phyloP scores from a whole-genome alignment of 2,113 vertebrate genomes.

The Xiphophorus hellerii region DNA sequence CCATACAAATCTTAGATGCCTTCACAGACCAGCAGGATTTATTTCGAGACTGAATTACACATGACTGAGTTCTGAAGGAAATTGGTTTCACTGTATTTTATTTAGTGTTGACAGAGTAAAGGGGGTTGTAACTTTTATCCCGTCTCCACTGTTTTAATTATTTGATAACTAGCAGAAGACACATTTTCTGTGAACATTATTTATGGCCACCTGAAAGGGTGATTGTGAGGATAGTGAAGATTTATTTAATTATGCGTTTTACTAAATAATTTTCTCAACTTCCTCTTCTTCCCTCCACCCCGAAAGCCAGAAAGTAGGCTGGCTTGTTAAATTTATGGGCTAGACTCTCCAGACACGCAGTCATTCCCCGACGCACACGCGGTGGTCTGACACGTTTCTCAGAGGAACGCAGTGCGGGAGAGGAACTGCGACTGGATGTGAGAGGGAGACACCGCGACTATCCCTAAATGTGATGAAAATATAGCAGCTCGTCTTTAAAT shows the following conservation, averaged over 20 bases:
- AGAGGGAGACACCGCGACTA: constrained; percentile 45
- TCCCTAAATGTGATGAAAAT: constrained; percentile 67
- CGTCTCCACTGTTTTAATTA: no score
- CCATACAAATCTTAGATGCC: neutral
- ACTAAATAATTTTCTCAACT: neutral
- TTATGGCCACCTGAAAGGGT: no score
- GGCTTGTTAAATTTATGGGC: constrained; percentile 68
- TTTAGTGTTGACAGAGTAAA: no score
- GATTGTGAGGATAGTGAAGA: neutral
- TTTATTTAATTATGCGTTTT: neutral
- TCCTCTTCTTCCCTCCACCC: constrained; percentile 39
- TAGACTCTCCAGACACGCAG: constrained; percentile 55
- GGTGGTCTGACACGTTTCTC: constrained; percentile 41
- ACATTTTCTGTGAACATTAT: no score
- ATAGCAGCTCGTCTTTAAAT: constrained; percentile 26
- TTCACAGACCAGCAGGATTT: no score
- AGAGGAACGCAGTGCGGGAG: constrained; percentile 42
- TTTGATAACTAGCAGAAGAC: no score
- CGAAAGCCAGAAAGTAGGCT: constrained; percentile 58
- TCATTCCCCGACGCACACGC: constrained; percentile 62
- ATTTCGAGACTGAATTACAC: no score
- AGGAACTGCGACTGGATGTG: constrained; percentile 61
- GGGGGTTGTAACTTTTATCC: no score
- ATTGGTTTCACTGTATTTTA: no score
- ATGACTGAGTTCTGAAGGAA: no score